These are phyloP conservation scores for Scaptomyza cyrtandrae DNA, from an alignment of 2,888 invertebrate genomes.

Conservation along the genomic window DNA sequence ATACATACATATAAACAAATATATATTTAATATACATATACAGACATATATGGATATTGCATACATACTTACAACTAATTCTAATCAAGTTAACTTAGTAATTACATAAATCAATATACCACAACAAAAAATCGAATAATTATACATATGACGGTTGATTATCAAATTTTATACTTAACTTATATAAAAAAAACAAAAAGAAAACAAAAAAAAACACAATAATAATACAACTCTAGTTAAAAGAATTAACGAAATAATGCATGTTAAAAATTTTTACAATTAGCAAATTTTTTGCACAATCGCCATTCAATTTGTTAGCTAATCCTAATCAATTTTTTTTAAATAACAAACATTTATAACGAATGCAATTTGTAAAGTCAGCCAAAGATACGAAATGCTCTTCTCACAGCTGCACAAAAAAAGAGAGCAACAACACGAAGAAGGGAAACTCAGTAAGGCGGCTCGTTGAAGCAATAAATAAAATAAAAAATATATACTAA, in stretches of 20 bases:
- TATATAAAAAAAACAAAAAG: conserved; percentile 16
- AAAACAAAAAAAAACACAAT: conserved; percentile 2
- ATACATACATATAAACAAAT: conserved; percentile 26
- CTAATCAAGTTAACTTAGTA: conserved; percentile 60
- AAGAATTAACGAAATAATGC: conserved; percentile 57
- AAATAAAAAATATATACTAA: conserved; percentile 40
- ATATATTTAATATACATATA: conserved; percentile 25
- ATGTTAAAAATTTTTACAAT: conserved; percentile 58
- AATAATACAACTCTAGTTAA: conserved; percentile 45
- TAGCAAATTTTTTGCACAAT: conserved; percentile 60
- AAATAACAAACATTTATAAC: conserved; percentile 39
- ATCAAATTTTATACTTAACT: conserved; percentile 59
- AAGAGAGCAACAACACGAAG: neutral
- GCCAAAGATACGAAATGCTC: conserved; percentile 47
- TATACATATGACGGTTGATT: conserved; percentile 51
- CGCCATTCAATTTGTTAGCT: conserved; percentile 60
- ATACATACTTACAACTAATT: conserved; percentile 52
- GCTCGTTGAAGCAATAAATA: conserved; percentile 61
- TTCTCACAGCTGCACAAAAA: conserved; percentile 30
- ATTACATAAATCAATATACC: conserved; percentile 33
- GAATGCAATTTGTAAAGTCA: conserved; percentile 47
- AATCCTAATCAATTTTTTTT: conserved; percentile 53
- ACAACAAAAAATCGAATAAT: conserved; percentile 48
- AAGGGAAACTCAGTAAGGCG: conserved; percentile 50
- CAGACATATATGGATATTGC: conserved; percentile 35